phyloP scores from a whole-genome alignment of 2,113 vertebrate species.

The Strigops habroptila region DNA sequence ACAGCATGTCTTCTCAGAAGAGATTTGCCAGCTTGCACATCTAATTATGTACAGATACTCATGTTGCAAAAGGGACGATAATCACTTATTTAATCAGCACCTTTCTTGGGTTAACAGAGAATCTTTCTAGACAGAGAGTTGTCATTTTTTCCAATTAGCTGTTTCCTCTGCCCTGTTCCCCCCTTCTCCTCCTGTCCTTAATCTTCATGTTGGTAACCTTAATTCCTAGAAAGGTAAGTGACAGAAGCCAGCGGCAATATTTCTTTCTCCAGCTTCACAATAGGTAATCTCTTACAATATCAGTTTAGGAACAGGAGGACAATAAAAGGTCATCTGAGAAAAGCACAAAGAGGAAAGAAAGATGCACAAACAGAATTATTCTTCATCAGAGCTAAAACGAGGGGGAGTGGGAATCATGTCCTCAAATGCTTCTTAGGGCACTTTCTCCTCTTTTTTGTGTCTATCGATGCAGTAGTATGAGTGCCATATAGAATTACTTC shows the following conservation, averaged over 20 bases:
- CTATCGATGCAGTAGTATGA: not conserved
- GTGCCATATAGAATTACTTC: not conserved
- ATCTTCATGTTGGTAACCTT: not conserved
- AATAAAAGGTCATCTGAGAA: not conserved
- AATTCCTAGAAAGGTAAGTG: not conserved
- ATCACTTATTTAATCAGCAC: not conserved
- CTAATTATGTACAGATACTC: not conserved
- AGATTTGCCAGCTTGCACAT: not conserved
- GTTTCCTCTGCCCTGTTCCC: not conserved
- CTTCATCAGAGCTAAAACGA: not conserved
- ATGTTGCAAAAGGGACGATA: not conserved
- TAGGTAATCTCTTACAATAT: not conserved
- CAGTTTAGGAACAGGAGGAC: not conserved
- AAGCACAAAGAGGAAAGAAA: not conserved
- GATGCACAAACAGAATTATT: not conserved
- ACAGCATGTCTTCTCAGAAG: not conserved
- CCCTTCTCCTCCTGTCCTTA: not conserved
- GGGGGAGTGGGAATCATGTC: accelerated
- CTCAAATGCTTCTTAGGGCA: not conserved
- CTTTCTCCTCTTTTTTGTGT: not conserved
- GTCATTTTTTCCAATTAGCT: not conserved
- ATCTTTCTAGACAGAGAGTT: not conserved
- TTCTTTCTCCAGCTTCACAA: not conserved
- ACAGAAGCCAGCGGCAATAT: not conserved
- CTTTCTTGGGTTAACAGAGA: not conserved